Evolutionary conservation across 2,797 vertebrate genomes (phyloP).

Genomic region (Enteromius mattozi): DNA sequence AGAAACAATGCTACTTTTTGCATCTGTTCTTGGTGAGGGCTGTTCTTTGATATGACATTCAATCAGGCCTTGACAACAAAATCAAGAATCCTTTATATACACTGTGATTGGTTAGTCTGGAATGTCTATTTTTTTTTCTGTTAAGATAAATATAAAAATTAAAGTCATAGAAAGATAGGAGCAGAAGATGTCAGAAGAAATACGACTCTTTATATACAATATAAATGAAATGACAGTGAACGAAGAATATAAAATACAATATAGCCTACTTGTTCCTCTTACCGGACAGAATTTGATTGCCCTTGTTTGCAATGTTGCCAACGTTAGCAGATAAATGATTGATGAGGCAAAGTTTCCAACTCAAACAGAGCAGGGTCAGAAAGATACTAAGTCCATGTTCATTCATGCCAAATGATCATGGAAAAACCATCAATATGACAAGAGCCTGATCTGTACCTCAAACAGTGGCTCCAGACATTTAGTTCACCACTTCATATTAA

Average conservation of each 20-base stretch:
- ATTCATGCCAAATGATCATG: background rate
- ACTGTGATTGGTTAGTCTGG: background rate
- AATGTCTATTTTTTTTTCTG: background rate
- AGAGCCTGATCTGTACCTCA: background rate
- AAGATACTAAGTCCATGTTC: constrained; percentile 13
- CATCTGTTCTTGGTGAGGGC: background rate
- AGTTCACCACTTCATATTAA: background rate
- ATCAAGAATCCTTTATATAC: background rate
- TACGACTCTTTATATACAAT: background rate
- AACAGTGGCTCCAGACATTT: background rate
- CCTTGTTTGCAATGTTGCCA: constrained; percentile 50
- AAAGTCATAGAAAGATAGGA: background rate
- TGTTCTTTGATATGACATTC: background rate
- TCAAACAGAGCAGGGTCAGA: constrained; percentile 46
- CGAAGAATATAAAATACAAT: background rate
- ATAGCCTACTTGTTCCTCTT: constrained; percentile 32
- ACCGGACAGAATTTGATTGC: constrained; percentile 52
- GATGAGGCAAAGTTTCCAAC: constrained; percentile 49
- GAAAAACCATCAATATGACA: background rate
- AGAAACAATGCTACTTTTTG: background rate
- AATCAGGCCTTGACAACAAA: constrained; percentile 7
- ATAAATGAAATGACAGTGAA: background rate
- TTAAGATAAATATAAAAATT: background rate
- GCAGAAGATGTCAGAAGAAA: background rate
- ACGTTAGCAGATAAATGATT: constrained; percentile 55